Base-by-base conservation (phyloP, 2,113 vertebrate genomes). In the Ageneiosus marmoratus region DNA sequence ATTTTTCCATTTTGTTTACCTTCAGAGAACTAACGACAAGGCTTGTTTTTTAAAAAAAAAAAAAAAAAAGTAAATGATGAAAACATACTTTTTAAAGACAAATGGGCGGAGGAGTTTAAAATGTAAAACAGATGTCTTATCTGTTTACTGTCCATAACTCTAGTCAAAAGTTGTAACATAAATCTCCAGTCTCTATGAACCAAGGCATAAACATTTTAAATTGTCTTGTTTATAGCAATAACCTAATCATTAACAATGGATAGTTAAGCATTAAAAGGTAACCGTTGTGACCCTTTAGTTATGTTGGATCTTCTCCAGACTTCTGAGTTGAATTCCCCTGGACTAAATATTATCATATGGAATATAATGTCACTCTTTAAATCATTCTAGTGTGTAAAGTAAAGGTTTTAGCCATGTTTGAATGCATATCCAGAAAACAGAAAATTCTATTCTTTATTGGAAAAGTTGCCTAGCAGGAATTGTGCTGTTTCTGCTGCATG, bases 371-470 rank as follows among this genome's bases (percentile, higher is more conserved):
- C 7, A 15, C 24, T 44, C 29, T 80, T 86, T 34, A 51, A 77
- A 83, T 83, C 72, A 77, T 16, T 58, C 29, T 63, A 56, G 69
- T 81, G 10, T 80, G 32, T 32, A 41, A 60, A 73, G 41, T n/a
- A 51, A 82, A 63, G 34, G 53, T 85, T 74, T 55, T 37, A 4
- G 10, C 12, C 37, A 58, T 65, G 70, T 86, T 73, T 58, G 67
- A 63, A 51, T 79, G 67, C 29, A 51, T 67, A 70, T 83, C 22
- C 50, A 70, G 48, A 65, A 84, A 62, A 67, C 60, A 81, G 4
- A 79, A 79, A n/a, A 20, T 56, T 79, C 69, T 69, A 44, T 76
- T 84, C 72, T 85, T 80, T 87, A 85, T 82, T 87, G n/a, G 18
- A 87, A 82, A 79, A 74, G 76, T 67, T 76, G 75, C 76, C 69